These are phyloP conservation scores for Drosophila lini DNA, from an alignment of 1,140 invertebrate genomes.

Conservation along the genomic window DNA sequence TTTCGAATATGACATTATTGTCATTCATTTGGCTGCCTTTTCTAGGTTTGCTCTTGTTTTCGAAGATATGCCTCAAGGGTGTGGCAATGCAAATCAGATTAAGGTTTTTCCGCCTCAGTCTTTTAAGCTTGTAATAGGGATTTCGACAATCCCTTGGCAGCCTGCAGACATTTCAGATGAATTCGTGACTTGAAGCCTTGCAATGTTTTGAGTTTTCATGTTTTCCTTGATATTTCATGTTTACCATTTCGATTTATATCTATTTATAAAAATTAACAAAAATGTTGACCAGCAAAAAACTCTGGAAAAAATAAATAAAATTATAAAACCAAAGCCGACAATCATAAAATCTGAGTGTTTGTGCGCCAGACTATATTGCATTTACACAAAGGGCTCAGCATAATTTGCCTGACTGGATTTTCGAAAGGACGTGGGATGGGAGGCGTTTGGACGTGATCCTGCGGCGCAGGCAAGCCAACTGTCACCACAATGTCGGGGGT, in stretches of 20 bases:
- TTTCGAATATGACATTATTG: constrained; percentile 28
- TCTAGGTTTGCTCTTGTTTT: background rate
- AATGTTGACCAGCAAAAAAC: background rate
- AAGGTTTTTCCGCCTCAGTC: background rate
- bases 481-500: constrained; percentile 32
- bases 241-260: background rate
- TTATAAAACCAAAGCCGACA: constrained; percentile 9
- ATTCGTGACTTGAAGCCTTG: background rate
- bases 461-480: constrained; percentile 22
- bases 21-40: constrained; percentile 4
- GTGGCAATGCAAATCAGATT: constrained; percentile 4
- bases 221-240: too few species aligned
- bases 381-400: constrained; percentile 23
- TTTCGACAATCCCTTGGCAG: background rate
- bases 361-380: constrained; percentile 8
- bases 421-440: background rate
- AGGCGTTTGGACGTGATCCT: constrained; percentile 16
- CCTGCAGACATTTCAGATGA: background rate
- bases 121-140: constrained; percentile 1
- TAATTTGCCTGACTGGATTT: constrained; percentile 34
- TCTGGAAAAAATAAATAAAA: constrained; percentile 2
- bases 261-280: too few species aligned
- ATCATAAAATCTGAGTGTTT: constrained; percentile 2
- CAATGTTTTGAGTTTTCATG: constrained; percentile 5
- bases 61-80: background rate